These are phyloP conservation scores for Rhinoptilus africanus DNA, from an alignment of 2,113 vertebrate species.

Conservation along the genomic window DNA sequence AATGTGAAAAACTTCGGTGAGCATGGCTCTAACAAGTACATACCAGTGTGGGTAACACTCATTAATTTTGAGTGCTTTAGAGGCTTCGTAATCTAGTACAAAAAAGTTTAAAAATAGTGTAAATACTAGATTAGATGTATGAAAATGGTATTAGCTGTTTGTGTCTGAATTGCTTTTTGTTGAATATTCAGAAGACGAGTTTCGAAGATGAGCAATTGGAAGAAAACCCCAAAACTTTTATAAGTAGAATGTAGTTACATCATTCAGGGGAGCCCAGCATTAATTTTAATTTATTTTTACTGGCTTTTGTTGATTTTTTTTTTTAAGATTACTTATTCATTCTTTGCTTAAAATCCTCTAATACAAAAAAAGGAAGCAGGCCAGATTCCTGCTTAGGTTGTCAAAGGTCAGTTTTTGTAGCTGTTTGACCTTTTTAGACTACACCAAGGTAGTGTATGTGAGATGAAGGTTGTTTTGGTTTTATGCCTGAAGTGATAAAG, in stretches of 20 bases:
- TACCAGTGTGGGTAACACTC: not conserved
- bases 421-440: not conserved
- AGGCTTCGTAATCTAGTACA: not conserved
- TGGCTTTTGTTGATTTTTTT: not conserved
- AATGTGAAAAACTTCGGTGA: not conserved
- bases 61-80: not conserved
- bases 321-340: not conserved
- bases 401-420: constrained; percentile 25
- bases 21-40: not conserved
- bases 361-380: not conserved
- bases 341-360: not conserved
- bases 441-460: not conserved
- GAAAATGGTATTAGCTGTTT: not conserved
- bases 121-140: not conserved
- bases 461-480: not conserved
- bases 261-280: not conserved
- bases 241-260: not conserved
- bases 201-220: not conserved
- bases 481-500: constrained; percentile 2
- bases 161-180: not conserved
- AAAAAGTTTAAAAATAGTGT: not conserved
- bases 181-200: not conserved
- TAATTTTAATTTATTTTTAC: not conserved
- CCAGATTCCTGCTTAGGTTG: not conserved
- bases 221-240: not conserved